Evolutionary conservation across 2,888 invertebrate genomes (phyloP).

Genomic region (Eristalinus aeneus): DNA sequence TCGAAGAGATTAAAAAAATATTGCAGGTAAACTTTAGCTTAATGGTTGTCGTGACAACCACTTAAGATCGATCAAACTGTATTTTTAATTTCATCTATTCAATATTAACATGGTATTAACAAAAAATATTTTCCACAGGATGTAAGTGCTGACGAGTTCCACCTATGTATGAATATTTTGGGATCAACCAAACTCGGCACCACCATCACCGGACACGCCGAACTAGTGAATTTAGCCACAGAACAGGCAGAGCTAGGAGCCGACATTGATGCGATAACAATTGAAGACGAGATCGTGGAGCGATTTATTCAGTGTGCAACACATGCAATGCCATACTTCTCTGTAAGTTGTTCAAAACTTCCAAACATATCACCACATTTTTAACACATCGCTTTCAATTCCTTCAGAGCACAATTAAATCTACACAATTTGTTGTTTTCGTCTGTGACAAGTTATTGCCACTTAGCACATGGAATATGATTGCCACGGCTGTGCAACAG

Average conservation of each 20-base stretch:
- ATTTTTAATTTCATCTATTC: too few relatives aligned
- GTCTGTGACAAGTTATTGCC: constrained; percentile 92
- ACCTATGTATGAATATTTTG: constrained; percentile 92
- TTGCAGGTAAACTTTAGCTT: constrained; percentile 83
- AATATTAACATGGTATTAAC: too few relatives aligned
- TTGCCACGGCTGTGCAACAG: constrained; percentile 83
- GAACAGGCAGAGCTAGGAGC: constrained; percentile 93
- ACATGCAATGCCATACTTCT: constrained; percentile 93
- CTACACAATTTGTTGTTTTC: constrained; percentile 91
- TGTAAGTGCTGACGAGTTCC: constrained; percentile 95
- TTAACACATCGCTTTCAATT: constrained; percentile 50
- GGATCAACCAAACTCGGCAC: constrained; percentile 90
- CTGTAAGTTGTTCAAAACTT: constrained; percentile 83
- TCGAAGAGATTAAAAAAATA: constrained; percentile 92
- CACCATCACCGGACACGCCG: constrained; percentile 91
- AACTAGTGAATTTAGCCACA: constrained; percentile 91
- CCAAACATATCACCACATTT: not conserved
- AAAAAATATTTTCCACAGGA: too few relatives aligned
- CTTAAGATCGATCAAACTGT: not conserved
- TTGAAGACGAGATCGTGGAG: constrained; percentile 87
- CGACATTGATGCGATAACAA: constrained; percentile 80
- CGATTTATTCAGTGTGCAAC: constrained; percentile 92
- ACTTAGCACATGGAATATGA: constrained; percentile 85
- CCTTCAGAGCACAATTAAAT: constrained; percentile 90
- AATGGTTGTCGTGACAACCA: not conserved